Base-by-base conservation (phyloP, 1,140 invertebrate species). In the Hycleus cichorii region DNA sequence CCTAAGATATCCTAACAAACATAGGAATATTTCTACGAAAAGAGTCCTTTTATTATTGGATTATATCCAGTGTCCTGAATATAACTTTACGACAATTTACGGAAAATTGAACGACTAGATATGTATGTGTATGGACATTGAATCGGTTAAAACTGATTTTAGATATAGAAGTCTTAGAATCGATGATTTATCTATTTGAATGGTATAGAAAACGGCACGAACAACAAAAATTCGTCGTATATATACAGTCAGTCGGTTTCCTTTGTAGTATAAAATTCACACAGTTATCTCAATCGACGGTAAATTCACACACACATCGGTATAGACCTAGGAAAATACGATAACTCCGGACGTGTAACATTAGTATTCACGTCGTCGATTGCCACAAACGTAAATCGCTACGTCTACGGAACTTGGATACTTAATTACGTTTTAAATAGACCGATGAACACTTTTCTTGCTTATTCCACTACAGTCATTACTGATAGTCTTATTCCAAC, bases 371-470 rank as follows among this genome's bases (percentile, higher is more conserved):
- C 42, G 58, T 55, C 52, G 50, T 47, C 55, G 52, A 55, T 24
- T 49, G 58, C 47, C 47, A 60, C 47, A 60, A 60, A 32, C 51
- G 51, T 60, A 60, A 60, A 60, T 60, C 58, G 52, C 52, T 50
- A 51, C 47, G 48, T 55, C 47, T 55, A 49, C 51, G 54, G 51
- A 32, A 51, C 32, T 48, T 54, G 45, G 58, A 55, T 38, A 55
- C 51, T 60, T 60, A 60, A 60, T 60, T 60, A 45, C 58, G 39
- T 55, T 60, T 60, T 55, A 55, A 60, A 60, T 55, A 50, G 58
- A 47, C 47, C 32, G 32, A 32, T 32, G 32, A 32, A 32, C 32
- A 7, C 7, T 32, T 32, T 32, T 32, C 4, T 32, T 7, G 7
- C 32, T 32, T 32, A 7, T 32, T 32, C 7, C 32, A 7, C 7